Conservation (phyloP, 1,140 invertebrate genomes). For the Drosophila sproati region DNA sequence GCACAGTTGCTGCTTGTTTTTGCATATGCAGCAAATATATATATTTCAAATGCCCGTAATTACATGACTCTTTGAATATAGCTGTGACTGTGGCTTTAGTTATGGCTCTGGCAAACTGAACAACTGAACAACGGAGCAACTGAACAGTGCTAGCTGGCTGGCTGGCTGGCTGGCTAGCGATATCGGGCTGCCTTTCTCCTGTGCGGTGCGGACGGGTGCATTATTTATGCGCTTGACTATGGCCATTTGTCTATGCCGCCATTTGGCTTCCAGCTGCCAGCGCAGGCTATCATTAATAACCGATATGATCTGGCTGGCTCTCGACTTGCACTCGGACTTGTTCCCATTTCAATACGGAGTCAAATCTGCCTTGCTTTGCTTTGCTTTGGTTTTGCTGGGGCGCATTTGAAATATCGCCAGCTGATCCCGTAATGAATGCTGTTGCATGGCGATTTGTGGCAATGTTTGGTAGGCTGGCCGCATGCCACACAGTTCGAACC, state of each 20-base stretch:
- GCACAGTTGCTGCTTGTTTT: conserved; percentile 28
- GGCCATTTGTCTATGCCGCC: conserved; percentile 81
- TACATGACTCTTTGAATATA: conserved; percentile 73
- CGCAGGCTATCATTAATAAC: conserved; percentile 80
- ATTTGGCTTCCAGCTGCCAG: conserved; percentile 81
- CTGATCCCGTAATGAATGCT: conserved; percentile 72
- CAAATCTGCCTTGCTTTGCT: neutral
- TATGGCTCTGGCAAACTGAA: neutral
- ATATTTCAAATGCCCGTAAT: conserved; percentile 70
- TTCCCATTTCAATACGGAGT: conserved; percentile 41
- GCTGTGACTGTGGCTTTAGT: conserved; percentile 32
- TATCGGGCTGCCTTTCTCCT: conserved; percentile 33
- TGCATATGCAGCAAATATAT: conserved; percentile 45
- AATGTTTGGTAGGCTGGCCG: conserved; percentile 24
- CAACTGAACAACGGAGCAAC: neutral
- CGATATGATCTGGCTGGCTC: conserved; percentile 75
- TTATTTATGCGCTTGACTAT: conserved; percentile 71
- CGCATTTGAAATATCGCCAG: conserved; percentile 76
- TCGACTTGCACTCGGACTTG: conserved; percentile 43
- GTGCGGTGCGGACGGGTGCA: conserved; percentile 20
- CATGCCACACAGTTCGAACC: conserved; percentile 29
- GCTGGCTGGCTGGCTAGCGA: neutral
- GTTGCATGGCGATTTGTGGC: conserved; percentile 52
- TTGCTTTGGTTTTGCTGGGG: conserved; percentile 8
- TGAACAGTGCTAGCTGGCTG: neutral